These are phyloP conservation scores for Brachionus koreanus DNA, from an alignment of 1,140 invertebrate genomes.

Conservation along the genomic window DNA sequence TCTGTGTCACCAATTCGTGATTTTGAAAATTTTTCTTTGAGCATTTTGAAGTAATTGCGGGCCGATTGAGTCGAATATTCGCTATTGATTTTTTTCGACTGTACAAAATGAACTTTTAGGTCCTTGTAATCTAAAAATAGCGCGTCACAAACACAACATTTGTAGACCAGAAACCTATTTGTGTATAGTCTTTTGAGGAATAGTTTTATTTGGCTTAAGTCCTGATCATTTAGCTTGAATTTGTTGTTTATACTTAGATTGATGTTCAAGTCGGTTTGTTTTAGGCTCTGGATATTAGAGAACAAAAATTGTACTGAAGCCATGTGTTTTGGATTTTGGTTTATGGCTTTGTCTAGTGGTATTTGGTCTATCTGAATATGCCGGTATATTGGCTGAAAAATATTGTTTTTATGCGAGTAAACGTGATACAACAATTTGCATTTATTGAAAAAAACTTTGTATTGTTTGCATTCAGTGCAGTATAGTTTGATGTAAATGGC, in stretches of 20 bases:
- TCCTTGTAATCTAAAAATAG: neutral
- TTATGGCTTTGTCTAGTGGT: neutral
- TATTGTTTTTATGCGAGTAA: neutral
- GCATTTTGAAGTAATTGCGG: neutral
- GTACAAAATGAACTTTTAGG: neutral
- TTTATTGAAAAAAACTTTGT: slow-evolving; percentile 15
- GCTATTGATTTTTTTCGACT: neutral
- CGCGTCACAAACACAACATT: neutral
- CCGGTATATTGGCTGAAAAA: neutral
- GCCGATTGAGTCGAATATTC: neutral
- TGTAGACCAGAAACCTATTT: neutral
- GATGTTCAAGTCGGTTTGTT: neutral
- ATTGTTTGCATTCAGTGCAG: slow-evolving; percentile 24
- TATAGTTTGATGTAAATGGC: neutral
- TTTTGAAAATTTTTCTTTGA: slow-evolving; percentile 15
- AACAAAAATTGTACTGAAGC: neutral
- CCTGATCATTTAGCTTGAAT: slow-evolving; percentile 20
- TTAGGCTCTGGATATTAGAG: neutral
- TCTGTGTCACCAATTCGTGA: neutral
- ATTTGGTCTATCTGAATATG: slow-evolving; percentile 1
- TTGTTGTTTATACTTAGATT: neutral
- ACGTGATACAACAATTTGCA: slow-evolving; percentile 28
- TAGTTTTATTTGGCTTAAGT: neutral
- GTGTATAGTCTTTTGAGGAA: neutral
- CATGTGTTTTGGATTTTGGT: neutral